These are phyloP conservation scores for Zaprionus africanus DNA, from an alignment of 1,140 invertebrate genomes.

Conservation along the genomic window DNA sequence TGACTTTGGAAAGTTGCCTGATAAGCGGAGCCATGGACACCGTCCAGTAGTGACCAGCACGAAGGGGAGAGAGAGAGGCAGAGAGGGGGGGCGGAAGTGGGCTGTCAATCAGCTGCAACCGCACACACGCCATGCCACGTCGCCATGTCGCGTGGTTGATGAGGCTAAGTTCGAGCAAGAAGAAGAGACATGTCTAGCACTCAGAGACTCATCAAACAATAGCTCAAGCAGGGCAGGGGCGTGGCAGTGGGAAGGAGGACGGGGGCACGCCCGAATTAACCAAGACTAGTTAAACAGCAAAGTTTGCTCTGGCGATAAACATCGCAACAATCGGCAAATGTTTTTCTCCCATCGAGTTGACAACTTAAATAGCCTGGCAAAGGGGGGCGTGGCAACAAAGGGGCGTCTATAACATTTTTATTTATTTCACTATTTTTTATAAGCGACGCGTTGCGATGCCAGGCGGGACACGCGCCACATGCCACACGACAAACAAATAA, in stretches of 20 bases:
- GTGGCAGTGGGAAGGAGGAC: slow-evolving; percentile 8
- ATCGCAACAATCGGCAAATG: slow-evolving; percentile 36
- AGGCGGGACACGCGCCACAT: slow-evolving; percentile 66
- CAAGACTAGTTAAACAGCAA: slow-evolving; percentile 76
- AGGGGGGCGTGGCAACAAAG: not conserved
- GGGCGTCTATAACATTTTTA: slow-evolving; percentile 77
- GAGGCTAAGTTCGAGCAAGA: slow-evolving; percentile 65
- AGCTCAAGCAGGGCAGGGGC: slow-evolving; percentile 19
- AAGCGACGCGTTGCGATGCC: slow-evolving; percentile 7
- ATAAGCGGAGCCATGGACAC: slow-evolving; percentile 46
- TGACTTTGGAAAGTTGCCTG: slow-evolving; percentile 68
- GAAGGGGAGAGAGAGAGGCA: not conserved
- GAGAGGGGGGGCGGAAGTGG: slow-evolving; percentile 25
- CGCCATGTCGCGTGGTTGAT: slow-evolving; percentile 68
- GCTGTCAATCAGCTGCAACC: slow-evolving; percentile 52
- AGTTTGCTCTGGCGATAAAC: slow-evolving; percentile 56
- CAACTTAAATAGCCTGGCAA: slow-evolving; percentile 69
- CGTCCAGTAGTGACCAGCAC: not conserved
- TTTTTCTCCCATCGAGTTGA: slow-evolving; percentile 63
- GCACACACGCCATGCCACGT: slow-evolving; percentile 41
- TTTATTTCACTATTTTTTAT: slow-evolving; percentile 82
- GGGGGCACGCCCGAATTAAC: slow-evolving; percentile 61
- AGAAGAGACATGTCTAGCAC: slow-evolving; percentile 26
- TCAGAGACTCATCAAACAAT: slow-evolving; percentile 58
- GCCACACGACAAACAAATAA: slow-evolving; percentile 79